Base-by-base conservation (phyloP, 1,140 invertebrate genomes). In the Asbolus verrucosus region DNA sequence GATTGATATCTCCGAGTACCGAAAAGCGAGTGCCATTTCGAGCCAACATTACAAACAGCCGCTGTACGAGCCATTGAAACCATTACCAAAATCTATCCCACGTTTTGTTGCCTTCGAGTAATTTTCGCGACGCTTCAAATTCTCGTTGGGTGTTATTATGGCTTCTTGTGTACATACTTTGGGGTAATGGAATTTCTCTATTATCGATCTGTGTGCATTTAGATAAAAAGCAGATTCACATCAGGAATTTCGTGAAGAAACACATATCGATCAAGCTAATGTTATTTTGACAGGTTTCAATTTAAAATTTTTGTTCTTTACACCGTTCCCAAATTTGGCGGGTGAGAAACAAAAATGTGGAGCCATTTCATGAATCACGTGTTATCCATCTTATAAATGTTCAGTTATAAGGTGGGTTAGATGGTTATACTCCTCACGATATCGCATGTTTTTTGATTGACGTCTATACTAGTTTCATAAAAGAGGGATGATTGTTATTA, bases 361-460 rank as follows among this genome's bases (percentile, higher is more conserved):
- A 4, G 11, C 21, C 11, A 30, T 54, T 54, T 27, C 27, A 27
- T 14, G 46, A 13, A 24, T 54, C 21, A 54, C 6, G 21, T 14
- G 46, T 11, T 5, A 50, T 50, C 27, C 46, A 54, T 30, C 46
- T 54, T 2, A 27, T 27, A 27, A 54, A 54, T 54, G 46, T 54
- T 21, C 27, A 24, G n/a, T 50, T 27, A 36, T 36, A n/a, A 36
- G 33, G 5, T 11, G 11, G 5, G n/a, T 8, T 30, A 16, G 41
- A 46, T 36, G n/a, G 59, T 62, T 62, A n/a, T 36, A 41, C 18
- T 63, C 61, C 24, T 38, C 61, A 63, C 61, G 61, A 63, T 16
- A 63, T 63, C 33, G 61, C 61, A 63, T 63, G 61, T 39, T 39
- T 39, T 38, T 24, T 63, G 61, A 63, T 63, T 63, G 61, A 63